Base-by-base conservation (phyloP, 2,113 vertebrate genomes). In the Guaruba guarouba region DNA sequence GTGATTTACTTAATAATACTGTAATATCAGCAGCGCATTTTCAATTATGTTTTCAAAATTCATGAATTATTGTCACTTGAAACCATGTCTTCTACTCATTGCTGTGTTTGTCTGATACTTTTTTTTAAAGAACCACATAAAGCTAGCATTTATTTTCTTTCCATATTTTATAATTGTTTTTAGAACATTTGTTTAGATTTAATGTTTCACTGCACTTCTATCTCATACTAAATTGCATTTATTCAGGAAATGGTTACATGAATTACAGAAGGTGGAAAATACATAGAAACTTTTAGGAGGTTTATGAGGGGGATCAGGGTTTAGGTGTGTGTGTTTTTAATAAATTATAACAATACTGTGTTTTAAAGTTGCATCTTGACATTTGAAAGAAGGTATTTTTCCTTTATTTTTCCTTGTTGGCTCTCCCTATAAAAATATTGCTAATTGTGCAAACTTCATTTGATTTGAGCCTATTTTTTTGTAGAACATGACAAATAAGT, bases 251-350 rank as follows among this genome's bases (percentile, higher is more conserved):
- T 18, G 3, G 9, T 86, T 76, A 35, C 20, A 44, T 44, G 17
- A 68, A 43, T 37, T 41, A 68, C 14, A n/a, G 31, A 9, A 55
- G 62, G 7, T 19, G 15, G 4, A 62, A 79, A 49, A 79, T 14
- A 29, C 9, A 16, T 8, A 43, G 8, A 33, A 5, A 15, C 27
- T 25, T 88, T 55, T 29, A 35, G 5, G 28, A 62, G 6, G 13
- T 27, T 84, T 83, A 13, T 17, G 22, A 7, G 8, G 2, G 22
- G 17, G 10, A 3, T 44, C 52, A 2, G 6, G 2, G 4, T 7
- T 55, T 71, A 17, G 2, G 2, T 15, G 1, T 35, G 3, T 29
- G 6, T 12, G 4, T 49, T 78, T 90, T 69, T 73, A 77, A 64
- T 54, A 46, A 46, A 64, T n/a, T 31, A 5, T 25, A 43, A 25